phyloP scores from a whole-genome alignment of 1,140 invertebrate species.

The Chrysoperla carnea region DNA sequence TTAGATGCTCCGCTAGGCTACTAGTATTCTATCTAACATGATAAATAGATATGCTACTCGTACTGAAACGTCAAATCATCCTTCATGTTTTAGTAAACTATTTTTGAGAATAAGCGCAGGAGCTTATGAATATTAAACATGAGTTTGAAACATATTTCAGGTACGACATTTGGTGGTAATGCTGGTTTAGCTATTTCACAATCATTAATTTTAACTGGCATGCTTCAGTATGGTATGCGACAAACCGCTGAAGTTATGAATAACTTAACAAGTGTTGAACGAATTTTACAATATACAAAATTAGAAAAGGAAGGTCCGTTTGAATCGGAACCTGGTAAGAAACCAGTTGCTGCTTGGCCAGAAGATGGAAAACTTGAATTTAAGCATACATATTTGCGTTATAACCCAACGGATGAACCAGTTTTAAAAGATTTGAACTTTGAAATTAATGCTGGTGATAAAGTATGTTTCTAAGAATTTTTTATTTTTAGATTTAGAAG shows the following conservation, averaged over 20 bases:
- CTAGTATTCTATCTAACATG: no score
- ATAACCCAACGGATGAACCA: constrained; percentile 21
- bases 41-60: no score
- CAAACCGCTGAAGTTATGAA: constrained; percentile 58
- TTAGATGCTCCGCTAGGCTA: no score
- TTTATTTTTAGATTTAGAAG: no score
- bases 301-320: constrained; percentile 37
- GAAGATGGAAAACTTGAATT: constrained; percentile 46
- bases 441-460: constrained; percentile 19
- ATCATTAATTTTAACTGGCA: constrained; percentile 55
- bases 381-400: constrained; percentile 37
- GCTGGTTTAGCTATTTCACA: constrained; percentile 77
- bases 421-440: constrained; percentile 27
- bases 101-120: no score
- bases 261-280: constrained; percentile 61
- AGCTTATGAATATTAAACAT: no score
- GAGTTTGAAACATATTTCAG: constrained; percentile 10
- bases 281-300: constrained; percentile 59
- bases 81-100: no score
- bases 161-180: constrained; percentile 27
- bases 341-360: constrained; percentile 52
- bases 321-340: constrained; percentile 19
- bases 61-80: no score
- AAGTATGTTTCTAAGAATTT: constrained; percentile 20
- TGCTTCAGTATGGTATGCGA: constrained; percentile 68